Evolutionary conservation across 2,888 invertebrate genomes (phyloP).

Genomic region (Lochmaea crataegi): DNA sequence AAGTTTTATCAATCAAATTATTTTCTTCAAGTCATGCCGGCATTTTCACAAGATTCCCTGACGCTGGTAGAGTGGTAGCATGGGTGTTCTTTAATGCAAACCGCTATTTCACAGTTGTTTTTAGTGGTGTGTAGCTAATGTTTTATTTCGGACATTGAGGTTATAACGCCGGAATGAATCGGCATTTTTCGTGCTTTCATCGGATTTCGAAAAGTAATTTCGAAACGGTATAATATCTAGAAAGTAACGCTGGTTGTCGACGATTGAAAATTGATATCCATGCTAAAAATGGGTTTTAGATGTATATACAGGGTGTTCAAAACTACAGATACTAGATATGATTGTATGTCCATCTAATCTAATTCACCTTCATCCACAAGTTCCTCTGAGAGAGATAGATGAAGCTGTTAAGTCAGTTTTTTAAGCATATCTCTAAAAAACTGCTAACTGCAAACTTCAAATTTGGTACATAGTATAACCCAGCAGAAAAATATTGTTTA

Average conservation of each 20-base stretch:
- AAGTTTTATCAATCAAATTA: slow-evolving; percentile 61
- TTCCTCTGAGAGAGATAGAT: no score
- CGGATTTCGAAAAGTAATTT: slow-evolving; percentile 32
- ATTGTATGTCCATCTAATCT: no score
- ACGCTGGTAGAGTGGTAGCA: slow-evolving; percentile 42
- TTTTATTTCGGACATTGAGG: slow-evolving; percentile 47
- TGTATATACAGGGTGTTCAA: background rate
- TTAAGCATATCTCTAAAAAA: no score
- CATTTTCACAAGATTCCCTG: slow-evolving; percentile 48
- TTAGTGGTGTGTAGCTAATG: slow-evolving; percentile 53
- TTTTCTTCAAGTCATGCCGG: slow-evolving; percentile 57
- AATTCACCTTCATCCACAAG: no score
- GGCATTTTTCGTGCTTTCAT: slow-evolving; percentile 36
- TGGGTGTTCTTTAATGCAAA: slow-evolving; percentile 54
- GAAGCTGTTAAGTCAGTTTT: no score
- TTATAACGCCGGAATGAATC: slow-evolving; percentile 42
- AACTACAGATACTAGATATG: no score
- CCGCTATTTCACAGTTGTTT: slow-evolving; percentile 58
- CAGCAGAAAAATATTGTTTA: no score
- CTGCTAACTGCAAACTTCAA: no score
- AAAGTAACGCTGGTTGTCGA: slow-evolving; percentile 29
- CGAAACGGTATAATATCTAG: slow-evolving; percentile 34
- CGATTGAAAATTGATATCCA: slow-evolving; percentile 35
- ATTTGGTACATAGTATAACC: no score
- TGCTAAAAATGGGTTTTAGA: slow-evolving; percentile 24